Evolutionary conservation across 2,797 vertebrate species (phyloP).

Genomic region (Eulemur rubriventer): DNA sequence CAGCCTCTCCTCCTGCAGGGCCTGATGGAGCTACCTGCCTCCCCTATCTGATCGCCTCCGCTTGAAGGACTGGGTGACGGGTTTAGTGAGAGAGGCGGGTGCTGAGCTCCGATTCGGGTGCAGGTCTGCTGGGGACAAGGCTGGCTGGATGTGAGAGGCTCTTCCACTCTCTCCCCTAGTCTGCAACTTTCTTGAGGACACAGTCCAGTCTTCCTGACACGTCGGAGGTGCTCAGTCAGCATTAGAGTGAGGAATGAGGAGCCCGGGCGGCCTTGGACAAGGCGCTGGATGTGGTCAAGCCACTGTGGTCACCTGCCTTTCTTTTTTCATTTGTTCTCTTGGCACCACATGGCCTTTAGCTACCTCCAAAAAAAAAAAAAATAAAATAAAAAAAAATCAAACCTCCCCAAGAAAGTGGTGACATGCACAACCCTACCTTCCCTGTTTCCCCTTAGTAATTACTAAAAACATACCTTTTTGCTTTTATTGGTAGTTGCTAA

Average conservation of each 20-base stretch:
- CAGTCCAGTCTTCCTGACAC: rapidly evolving
- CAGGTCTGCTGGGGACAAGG: not conserved
- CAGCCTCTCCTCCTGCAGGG: not conserved
- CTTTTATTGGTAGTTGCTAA: not conserved
- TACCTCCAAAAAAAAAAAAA: not conserved
- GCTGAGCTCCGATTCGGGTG: rapidly evolving
- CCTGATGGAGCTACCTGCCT: slow-evolving; percentile 24
- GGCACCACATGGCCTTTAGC: not conserved
- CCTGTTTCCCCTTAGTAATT: too few relatives aligned
- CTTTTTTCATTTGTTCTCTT: not conserved
- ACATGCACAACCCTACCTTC: not conserved
- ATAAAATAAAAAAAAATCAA: too few relatives aligned
- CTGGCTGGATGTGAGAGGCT: not conserved
- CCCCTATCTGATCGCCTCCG: not conserved
- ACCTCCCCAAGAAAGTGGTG: not conserved
- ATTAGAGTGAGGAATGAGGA: not conserved
- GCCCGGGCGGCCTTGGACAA: rapidly evolving
- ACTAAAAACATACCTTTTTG: not conserved
- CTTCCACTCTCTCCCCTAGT: rapidly evolving
- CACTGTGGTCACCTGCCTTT: not conserved
- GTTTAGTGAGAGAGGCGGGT: not conserved
- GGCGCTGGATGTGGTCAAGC: not conserved
- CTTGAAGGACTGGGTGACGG: rapidly evolving
- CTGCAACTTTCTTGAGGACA: not conserved
- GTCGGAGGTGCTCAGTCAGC: not conserved